phyloP scores from a whole-genome alignment of 2,113 vertebrate species.

The Grus americana region DNA sequence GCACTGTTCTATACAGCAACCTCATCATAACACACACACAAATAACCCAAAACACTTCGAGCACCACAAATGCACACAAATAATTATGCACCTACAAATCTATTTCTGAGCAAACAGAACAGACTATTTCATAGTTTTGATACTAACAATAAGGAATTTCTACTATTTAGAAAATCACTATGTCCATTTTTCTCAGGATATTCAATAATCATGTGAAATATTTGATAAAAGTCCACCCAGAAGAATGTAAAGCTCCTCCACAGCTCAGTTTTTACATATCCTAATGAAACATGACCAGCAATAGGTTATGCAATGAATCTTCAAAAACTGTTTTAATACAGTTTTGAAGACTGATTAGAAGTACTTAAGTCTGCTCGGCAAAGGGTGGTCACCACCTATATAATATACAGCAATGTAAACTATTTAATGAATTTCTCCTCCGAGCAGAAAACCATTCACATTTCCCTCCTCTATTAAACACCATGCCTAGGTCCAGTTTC shows the following conservation, averaged over 20 bases:
- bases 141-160: neutral
- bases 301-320: neutral
- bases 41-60: neutral
- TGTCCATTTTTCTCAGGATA: neutral
- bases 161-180: neutral
- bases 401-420: neutral
- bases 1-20: neutral
- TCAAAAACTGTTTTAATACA: neutral
- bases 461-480: neutral
- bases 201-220: neutral
- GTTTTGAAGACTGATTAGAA: neutral
- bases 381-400: neutral
- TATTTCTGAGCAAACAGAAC: neutral
- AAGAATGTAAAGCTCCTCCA: neutral
- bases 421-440: neutral
- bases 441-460: neutral
- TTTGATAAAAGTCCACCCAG: neutral
- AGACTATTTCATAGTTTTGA: neutral
- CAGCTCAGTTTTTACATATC: neutral
- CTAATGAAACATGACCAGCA: neutral
- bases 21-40: neutral
- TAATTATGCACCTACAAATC: neutral
- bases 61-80: neutral
- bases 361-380: neutral
- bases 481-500: neutral